phyloP scores from a whole-genome alignment of 2,888 invertebrate species.

The Sceliomorpha sp. region DNA sequence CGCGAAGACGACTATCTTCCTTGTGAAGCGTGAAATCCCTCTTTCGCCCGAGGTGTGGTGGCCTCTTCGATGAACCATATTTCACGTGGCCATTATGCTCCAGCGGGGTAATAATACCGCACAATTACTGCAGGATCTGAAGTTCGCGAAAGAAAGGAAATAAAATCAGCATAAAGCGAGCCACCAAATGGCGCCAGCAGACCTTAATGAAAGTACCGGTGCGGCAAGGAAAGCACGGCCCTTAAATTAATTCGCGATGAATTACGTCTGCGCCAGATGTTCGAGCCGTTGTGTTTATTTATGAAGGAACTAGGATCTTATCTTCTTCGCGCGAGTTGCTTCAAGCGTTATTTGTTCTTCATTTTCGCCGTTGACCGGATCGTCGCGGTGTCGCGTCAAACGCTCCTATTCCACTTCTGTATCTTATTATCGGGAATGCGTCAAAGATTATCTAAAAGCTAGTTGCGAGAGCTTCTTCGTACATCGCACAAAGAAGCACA shows the following conservation, averaged over 20 bases:
- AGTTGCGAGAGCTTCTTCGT: no score
- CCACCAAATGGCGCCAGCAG: slow-evolving; percentile 79
- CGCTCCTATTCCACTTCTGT: slow-evolving; percentile 35
- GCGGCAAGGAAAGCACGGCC: slow-evolving; percentile 68
- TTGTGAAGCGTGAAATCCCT: slow-evolving; percentile 61
- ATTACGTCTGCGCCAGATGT: slow-evolving; percentile 80
- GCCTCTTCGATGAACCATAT: slow-evolving; percentile 73
- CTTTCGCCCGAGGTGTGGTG: slow-evolving; percentile 58
- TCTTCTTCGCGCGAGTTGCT: slow-evolving; percentile 44
- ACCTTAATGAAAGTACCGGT: slow-evolving; percentile 79
- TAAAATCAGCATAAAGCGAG: slow-evolving; percentile 79
- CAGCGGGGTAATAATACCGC: slow-evolving; percentile 75
- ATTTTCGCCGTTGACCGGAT: slow-evolving; percentile 45
- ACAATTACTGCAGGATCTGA: slow-evolving; percentile 77
- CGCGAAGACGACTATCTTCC: slow-evolving; percentile 47
- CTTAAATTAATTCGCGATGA: slow-evolving; percentile 81
- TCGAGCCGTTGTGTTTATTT: slow-evolving; percentile 80
- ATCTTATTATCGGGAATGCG: slow-evolving; percentile 44
- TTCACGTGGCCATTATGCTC: slow-evolving; percentile 72
- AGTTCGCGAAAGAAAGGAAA: slow-evolving; percentile 79
- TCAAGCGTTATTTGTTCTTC: slow-evolving; percentile 42
- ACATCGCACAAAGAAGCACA: no score
- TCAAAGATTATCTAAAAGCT: no score
- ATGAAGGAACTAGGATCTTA: slow-evolving; percentile 78
- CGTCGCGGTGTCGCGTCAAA: slow-evolving; percentile 8